Base-by-base conservation (phyloP, 2,797 vertebrate species). In the Ptychobarbus kaznakovi region DNA sequence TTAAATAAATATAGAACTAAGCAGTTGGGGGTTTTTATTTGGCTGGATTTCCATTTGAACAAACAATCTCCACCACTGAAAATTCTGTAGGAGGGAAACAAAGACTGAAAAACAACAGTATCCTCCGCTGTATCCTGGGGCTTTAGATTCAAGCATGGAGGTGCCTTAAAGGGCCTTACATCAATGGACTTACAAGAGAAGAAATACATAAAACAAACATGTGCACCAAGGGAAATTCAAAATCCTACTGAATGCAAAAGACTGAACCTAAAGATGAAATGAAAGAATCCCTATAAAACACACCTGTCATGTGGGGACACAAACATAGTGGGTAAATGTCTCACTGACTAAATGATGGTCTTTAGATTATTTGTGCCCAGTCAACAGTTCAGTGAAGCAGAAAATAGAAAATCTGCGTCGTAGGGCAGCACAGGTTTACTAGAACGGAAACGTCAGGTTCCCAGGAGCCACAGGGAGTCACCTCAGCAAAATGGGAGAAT, bases 391-490 rank as follows among this genome's bases (percentile, higher is more conserved):
- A 94, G 85, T 93, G 94, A 94, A 95, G 94, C 94, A 91, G 94
- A 94, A 96, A 96, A 96, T 95, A 91, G 93, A 93, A 95, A 89
- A 94, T 92, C 91, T 92, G 93, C 89, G 91, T 92, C 89, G 88
- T 89, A 94, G 91, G 91, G 90, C 91, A 66, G 56, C 89, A 89
- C 89, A 91, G 74, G 93, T 86, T 82, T 75, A 51, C 28, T 84
- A 7, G 11, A 79, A 44, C 35, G 8, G 46, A 61, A 87, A 78
- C 38, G 25, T 22, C 25, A 40, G 68, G 51, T 51, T 76, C 35
- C 49, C 8, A 4, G 28, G 16, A 58, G 51, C 66, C 44, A 53
- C 65, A 40, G 32, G 16, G 42, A 80, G 78, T 49, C 78, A 66
- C 61, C 76, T 66, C 58, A 32, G n/a, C 42, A 28, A 40, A 20